A percentile compares a stretch with the other conserved stretches of the same genome.
phyloP scores from a whole-genome alignment of 2,888 invertebrate genomes.

The Scrobipalpa costella region DNA sequence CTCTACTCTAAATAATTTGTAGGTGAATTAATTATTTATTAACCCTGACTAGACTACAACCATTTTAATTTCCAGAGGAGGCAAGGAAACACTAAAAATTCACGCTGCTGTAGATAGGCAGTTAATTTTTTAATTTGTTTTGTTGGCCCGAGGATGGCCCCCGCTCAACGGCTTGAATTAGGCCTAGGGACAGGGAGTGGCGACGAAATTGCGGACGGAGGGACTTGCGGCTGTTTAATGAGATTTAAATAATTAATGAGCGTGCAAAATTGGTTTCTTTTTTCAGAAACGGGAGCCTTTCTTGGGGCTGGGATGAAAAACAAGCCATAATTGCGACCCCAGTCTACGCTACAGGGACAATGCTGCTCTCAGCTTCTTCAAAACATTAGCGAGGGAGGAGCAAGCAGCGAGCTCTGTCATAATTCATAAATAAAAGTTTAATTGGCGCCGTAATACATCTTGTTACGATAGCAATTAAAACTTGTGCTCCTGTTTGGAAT shows the following conservation, averaged over 20 bases:
- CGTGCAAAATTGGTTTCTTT: slow-evolving; percentile 79
- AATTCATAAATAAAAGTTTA: slow-evolving; percentile 64
- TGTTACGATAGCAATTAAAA: slow-evolving; percentile 55
- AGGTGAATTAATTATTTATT: neutral
- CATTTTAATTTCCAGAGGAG: neutral
- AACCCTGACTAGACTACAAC: neutral
- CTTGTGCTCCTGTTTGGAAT: slow-evolving; percentile 37
- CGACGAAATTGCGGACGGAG: slow-evolving; percentile 65
- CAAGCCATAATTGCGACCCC: slow-evolving; percentile 72
- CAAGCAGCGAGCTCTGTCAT: slow-evolving; percentile 43
- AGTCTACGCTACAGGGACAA: slow-evolving; percentile 47
- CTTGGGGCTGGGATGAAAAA: slow-evolving; percentile 69
- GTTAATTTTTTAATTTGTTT: slow-evolving; percentile 31
- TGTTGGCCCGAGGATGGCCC: slow-evolving; percentile 31
- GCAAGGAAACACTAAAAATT: slow-evolving; percentile 17
- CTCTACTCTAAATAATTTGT: neutral
- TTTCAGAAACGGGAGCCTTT: slow-evolving; percentile 61
- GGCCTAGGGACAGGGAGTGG: slow-evolving; percentile 51
- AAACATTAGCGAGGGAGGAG: slow-evolving; percentile 49
- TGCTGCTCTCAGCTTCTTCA: slow-evolving; percentile 31
- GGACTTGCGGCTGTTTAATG: slow-evolving; percentile 77
- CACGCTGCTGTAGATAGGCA: slow-evolving; percentile 10
- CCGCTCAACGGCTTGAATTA: slow-evolving; percentile 61
- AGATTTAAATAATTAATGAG: slow-evolving; percentile 82
- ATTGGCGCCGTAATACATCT: slow-evolving; percentile 59